Evolutionary conservation across 2,113 vertebrate genomes (phyloP).

Genomic region (Barnardius zonarius): DNA sequence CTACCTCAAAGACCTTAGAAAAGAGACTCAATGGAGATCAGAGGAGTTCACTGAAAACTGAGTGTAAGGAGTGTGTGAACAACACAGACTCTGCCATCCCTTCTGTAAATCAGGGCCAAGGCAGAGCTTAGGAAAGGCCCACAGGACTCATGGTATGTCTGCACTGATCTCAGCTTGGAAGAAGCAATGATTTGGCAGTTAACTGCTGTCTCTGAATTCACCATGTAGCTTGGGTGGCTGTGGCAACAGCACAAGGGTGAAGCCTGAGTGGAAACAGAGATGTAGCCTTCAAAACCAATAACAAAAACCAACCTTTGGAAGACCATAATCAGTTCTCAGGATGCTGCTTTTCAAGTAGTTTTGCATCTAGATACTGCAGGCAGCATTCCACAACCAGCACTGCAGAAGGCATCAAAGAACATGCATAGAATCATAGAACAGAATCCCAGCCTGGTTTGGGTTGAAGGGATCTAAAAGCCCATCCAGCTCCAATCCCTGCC

Average conservation of each 20-base stretch:
- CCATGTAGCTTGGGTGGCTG: not conserved
- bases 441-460: not conserved
- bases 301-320: not conserved
- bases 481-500: not conserved
- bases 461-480: not conserved
- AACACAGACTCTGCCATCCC: not conserved
- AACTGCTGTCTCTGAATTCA: fast-evolving
- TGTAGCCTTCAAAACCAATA: not conserved
- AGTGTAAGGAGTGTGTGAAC: not conserved
- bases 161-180: not conserved
- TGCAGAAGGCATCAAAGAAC: not conserved
- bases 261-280: not conserved
- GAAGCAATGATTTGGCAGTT: not conserved
- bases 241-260: not conserved
- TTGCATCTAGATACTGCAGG: not conserved
- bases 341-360: not conserved
- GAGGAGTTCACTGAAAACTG: not conserved
- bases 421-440: not conserved
- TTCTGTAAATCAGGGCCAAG: not conserved
- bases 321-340: fast-evolving
- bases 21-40: not conserved
- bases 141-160: fast-evolving
- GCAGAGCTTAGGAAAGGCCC: not conserved
- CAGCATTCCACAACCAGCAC: not conserved
- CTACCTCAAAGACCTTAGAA: not conserved